phyloP scores from a whole-genome alignment of 1,140 invertebrate species.

The Polypedilum pembai region DNA sequence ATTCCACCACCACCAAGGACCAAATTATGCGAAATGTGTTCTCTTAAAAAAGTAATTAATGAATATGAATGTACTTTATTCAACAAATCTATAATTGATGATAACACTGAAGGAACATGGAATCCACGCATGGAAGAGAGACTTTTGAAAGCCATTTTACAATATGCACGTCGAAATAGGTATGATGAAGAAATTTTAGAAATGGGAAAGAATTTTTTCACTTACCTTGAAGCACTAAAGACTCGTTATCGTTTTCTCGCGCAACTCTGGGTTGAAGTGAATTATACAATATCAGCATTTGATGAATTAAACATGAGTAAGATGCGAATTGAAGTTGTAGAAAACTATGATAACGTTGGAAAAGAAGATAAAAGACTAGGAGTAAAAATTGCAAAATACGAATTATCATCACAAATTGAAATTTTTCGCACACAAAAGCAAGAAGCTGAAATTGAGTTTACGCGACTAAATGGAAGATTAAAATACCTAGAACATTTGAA shows the following conservation, averaged over 20 bases:
- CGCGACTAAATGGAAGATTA: constrained; percentile 34
- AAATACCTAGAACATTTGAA: constrained; percentile 42
- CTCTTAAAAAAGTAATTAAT: constrained; percentile 46
- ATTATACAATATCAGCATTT: constrained; percentile 48
- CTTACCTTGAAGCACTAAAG: constrained; percentile 53
- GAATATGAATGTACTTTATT: constrained; percentile 51
- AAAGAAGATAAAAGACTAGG: constrained; percentile 32
- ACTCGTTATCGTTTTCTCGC: constrained; percentile 51
- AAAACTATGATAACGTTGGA: constrained; percentile 41
- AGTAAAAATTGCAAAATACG: constrained; percentile 34
- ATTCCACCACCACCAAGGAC: neutral
- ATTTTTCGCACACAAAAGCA: constrained; percentile 35
- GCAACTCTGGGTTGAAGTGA: constrained; percentile 42
- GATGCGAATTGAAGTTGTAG: constrained; percentile 51
- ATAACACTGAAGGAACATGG: constrained; percentile 44
- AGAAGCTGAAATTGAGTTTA: constrained; percentile 37
- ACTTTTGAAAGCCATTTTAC: constrained; percentile 35
- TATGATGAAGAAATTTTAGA: constrained; percentile 41
- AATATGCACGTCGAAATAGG: constrained; percentile 36
- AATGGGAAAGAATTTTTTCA: constrained; percentile 50
- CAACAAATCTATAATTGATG: constrained; percentile 41
- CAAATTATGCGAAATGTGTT: constrained; percentile 42
- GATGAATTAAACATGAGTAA: constrained; percentile 73
- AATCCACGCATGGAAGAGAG: constrained; percentile 39
- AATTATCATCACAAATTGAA: constrained; percentile 33